These are phyloP conservation scores for Perodicticus potto DNA, from an alignment of 2,797 vertebrate genomes.

Conservation along the genomic window DNA sequence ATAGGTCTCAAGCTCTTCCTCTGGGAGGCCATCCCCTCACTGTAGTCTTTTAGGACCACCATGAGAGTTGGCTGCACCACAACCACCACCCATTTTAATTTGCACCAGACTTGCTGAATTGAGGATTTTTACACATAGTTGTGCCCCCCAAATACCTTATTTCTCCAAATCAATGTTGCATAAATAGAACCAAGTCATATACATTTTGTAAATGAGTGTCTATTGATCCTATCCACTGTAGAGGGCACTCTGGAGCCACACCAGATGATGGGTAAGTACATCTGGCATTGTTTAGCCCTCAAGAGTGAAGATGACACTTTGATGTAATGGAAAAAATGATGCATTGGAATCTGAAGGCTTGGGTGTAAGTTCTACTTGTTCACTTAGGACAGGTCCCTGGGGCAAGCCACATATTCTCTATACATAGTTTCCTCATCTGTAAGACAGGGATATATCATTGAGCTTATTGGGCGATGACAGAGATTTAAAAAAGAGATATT, in stretches of 20 bases:
- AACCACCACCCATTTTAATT: not conserved
- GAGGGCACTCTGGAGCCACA: not conserved
- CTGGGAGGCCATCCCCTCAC: not conserved
- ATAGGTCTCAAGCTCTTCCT: not conserved
- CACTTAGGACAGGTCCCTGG: not conserved
- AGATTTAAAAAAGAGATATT: not conserved
- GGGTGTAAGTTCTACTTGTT: not conserved
- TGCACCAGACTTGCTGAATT: not conserved
- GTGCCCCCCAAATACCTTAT: not conserved
- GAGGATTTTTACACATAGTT: not conserved
- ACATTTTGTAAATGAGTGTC: not conserved
- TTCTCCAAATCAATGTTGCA: not conserved
- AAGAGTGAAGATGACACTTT: not conserved
- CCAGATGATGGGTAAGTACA: not conserved
- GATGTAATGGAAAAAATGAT: not conserved
- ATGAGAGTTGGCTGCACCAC: not conserved
- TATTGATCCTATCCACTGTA: not conserved
- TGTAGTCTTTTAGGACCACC: not conserved
- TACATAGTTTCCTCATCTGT: not conserved
- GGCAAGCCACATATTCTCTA: not conserved
- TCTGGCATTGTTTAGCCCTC: not conserved
- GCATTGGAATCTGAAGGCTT: not conserved
- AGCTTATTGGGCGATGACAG: not conserved
- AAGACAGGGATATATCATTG: not conserved
- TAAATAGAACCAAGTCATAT: not conserved